These are phyloP conservation scores for Lepidurus apus DNA, from an alignment of 1,140 invertebrate species.

Conservation along the genomic window DNA sequence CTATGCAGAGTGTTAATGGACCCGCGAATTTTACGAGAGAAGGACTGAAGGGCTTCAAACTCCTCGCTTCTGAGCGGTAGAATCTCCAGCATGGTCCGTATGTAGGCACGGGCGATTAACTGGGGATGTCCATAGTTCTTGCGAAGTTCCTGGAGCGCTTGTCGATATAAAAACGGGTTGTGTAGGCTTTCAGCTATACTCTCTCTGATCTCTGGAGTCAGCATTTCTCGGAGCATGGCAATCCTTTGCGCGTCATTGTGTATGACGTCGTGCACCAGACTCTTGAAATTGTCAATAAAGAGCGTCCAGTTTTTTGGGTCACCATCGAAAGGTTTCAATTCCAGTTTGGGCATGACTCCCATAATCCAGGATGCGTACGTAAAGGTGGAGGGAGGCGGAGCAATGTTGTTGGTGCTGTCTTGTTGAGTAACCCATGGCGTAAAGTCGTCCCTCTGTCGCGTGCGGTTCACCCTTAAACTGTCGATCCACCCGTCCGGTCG, in stretches of 20 bases:
- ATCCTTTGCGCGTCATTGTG: conserved; percentile 23
- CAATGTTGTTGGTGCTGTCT: too few relatives aligned
- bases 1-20: neutral
- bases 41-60: neutral
- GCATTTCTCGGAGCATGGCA: neutral
- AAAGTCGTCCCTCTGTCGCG: too few relatives aligned
- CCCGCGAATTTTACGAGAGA: neutral
- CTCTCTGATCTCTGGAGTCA: conserved; percentile 26
- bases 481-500: neutral
- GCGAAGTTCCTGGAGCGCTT: conserved; percentile 25
- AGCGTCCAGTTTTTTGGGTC: conserved; percentile 21
- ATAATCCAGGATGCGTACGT: too few relatives aligned
- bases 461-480: neutral
- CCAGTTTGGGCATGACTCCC: too few relatives aligned
- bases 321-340: too few relatives aligned
- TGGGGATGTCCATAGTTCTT: conserved; percentile 29
- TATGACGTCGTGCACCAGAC: conserved; percentile 21
- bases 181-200: neutral
- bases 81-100: neutral
- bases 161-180: too few relatives aligned
- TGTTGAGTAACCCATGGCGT: too few relatives aligned
- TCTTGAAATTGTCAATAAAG: neutral
- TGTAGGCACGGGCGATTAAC: neutral
- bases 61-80: neutral
- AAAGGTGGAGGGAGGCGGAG: too few relatives aligned